These are phyloP conservation scores for Cebidichthys violaceus DNA, from an alignment of 2,113 vertebrate species.

Conservation along the genomic window DNA sequence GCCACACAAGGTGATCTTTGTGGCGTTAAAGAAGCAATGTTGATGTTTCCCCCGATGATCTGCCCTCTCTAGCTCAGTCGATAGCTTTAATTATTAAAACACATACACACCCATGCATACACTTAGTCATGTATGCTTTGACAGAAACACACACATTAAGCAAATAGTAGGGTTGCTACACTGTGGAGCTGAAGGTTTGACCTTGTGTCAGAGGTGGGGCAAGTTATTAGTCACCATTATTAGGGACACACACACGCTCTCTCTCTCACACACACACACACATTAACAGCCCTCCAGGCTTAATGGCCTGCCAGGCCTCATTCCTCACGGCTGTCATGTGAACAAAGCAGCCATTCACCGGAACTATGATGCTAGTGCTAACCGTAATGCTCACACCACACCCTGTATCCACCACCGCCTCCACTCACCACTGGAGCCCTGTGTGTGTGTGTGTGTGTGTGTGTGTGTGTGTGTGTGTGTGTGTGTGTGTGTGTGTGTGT, in stretches of 20 bases:
- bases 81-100: slow-evolving; percentile 78
- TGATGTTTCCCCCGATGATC: slow-evolving; percentile 69
- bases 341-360: slow-evolving; percentile 86
- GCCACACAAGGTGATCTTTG: slow-evolving; percentile 72
- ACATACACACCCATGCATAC: slow-evolving; percentile 68
- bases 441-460: slow-evolving; percentile 16
- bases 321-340: slow-evolving; percentile 83
- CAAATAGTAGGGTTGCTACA: slow-evolving; percentile 68
- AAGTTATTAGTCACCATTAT: slow-evolving; percentile 83
- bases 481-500: slow-evolving; percentile 12
- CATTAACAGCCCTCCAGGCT: slow-evolving; percentile 75
- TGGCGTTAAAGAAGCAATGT: slow-evolving; percentile 73
- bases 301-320: slow-evolving; percentile 81
- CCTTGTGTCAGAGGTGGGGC: slow-evolving; percentile 82
- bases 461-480: slow-evolving; percentile 11
- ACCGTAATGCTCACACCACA: slow-evolving; percentile 82
- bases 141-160: slow-evolving; percentile 52
- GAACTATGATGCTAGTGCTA: slow-evolving; percentile 79
- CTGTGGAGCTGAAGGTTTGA: slow-evolving; percentile 69
- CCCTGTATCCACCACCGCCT: slow-evolving; percentile 67
- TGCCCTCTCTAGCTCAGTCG: slow-evolving; percentile 61
- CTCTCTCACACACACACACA: slow-evolving; percentile 48
- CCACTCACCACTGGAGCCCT: slow-evolving; percentile 57
- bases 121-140: slow-evolving; percentile 46
- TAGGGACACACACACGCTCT: slow-evolving; percentile 60